These are phyloP conservation scores for Amiota communis DNA, from an alignment of 2,888 invertebrate species.

Conservation along the genomic window DNA sequence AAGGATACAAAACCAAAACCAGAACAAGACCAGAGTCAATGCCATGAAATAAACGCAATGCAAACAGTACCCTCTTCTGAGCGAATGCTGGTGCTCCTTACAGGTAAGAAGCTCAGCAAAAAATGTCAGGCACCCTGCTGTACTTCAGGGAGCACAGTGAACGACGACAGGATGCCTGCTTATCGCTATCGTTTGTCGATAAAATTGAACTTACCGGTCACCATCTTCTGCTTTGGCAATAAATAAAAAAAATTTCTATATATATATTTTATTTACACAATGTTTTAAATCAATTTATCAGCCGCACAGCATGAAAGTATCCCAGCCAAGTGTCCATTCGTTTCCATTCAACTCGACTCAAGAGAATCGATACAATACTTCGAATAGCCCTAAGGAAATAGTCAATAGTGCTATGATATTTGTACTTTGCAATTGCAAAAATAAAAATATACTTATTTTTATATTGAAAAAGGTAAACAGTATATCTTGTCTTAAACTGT, in stretches of 20 bases:
- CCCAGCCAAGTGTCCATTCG: background rate
- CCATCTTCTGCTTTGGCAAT: conserved; percentile 43
- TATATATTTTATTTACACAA: conserved; percentile 47
- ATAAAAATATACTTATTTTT: no score
- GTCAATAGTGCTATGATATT: conserved; percentile 30
- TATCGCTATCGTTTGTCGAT: conserved; percentile 22
- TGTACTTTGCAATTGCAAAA: conserved; percentile 12
- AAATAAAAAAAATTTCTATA: conserved; percentile 50
- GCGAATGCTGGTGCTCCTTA: background rate
- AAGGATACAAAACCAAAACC: background rate
- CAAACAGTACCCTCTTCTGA: background rate
- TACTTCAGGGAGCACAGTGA: background rate
- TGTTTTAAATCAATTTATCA: conserved; percentile 62
- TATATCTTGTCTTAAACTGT: no score
- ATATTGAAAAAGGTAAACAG: no score
- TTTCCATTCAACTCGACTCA: background rate
- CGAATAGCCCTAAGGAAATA: conserved; percentile 26
- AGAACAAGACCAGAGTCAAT: background rate
- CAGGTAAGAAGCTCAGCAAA: conserved; percentile 4
- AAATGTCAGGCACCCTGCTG: background rate
- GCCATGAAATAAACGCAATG: background rate
- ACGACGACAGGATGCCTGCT: conserved; percentile 7
- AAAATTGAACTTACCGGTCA: conserved; percentile 11
- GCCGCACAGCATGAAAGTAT: conserved; percentile 38
- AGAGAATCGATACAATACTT: background rate